Base-by-base conservation (phyloP, 2,888 invertebrate genomes). In the Tachina grossa region DNA sequence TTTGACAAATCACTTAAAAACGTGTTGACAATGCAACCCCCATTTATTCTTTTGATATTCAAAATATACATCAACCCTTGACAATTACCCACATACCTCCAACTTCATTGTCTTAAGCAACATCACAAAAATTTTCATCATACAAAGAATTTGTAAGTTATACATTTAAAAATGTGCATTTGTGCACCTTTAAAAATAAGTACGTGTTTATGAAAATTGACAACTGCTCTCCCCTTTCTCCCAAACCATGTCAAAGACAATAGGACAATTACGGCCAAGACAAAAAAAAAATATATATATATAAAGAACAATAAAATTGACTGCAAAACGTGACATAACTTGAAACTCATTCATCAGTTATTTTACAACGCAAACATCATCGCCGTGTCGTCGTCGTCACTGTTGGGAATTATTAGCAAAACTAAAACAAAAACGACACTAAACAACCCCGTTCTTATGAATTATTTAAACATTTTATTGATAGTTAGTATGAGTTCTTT, bases 321-420 rank as follows among this genome's bases (percentile, higher is more conserved):
- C 72, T 72, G 77, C 41, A 66, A 53, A 77, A 84, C 84, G 84
- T 84, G 84, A 84, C 76, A 80, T 76, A 84, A 76, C 65, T 80
- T 31, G 53, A 76, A 84, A 84, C 61, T 76, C 72, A 71, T 75
- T 66, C 59, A 76, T 68, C 74, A 75, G 11, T 69, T 53, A 55
- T 57, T 72, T 22, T 31, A 39, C 69, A 47, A n/a, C 13, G 43
- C 39, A 57, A 63, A 22, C 71, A 63, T 4, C 39, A 47, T 66
- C 22, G 13, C 31, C 9, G n/a, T n/a, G 3, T 14, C 39, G 11
- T 57, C 76, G 39, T 63, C 11, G 14, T 19, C 22, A 31, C 31
- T 31, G 39, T 4, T 45, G 45, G 14, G 43, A 10, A 57, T 57
- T 57, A 6, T 49, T 49, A 14, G 49, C 49, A 49, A 49, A 49